phyloP scores from a whole-genome alignment of 2,888 invertebrate genomes.

The Cosmorhoe ocellata region DNA sequence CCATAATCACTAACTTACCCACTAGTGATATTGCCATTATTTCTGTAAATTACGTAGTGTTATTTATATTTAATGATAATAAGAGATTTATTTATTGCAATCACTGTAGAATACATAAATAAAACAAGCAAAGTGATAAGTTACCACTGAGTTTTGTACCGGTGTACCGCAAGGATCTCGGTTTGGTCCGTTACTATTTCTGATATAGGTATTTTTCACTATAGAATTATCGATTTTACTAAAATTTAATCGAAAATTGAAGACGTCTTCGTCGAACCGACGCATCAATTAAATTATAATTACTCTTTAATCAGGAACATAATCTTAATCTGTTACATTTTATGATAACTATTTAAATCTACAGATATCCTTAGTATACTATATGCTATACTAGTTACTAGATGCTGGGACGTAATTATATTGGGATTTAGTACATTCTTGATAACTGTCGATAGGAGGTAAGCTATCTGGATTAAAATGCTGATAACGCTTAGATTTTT shows the following conservation, averaged over 20 bases:
- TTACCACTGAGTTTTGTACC: background rate
- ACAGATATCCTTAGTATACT: background rate
- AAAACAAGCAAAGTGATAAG: background rate
- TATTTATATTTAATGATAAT: too few relatives aligned
- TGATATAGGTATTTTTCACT: background rate
- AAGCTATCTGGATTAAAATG: conserved; percentile 5
- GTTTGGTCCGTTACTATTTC: conserved; percentile 2
- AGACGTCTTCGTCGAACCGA: background rate
- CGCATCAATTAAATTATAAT: background rate
- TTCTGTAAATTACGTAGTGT: conserved; percentile 34
- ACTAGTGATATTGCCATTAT: conserved; percentile 53
- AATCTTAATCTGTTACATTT: conserved; percentile 18
- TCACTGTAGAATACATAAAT: too few relatives aligned
- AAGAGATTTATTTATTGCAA: too few relatives aligned
- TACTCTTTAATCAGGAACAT: conserved; percentile 12
- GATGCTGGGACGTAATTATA: background rate
- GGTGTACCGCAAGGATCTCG: conserved; percentile 13
- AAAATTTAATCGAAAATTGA: too few relatives aligned
- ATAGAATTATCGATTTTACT: too few relatives aligned
- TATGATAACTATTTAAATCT: conserved; percentile 6
- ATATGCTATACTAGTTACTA: background rate
- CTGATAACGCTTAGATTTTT: background rate
- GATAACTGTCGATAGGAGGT: conserved; percentile 1
- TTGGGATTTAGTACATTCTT: background rate
- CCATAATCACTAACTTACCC: conserved; percentile 56